These are phyloP conservation scores for Portevinia maculata DNA, from an alignment of 2,888 invertebrate species.

Conservation along the genomic window DNA sequence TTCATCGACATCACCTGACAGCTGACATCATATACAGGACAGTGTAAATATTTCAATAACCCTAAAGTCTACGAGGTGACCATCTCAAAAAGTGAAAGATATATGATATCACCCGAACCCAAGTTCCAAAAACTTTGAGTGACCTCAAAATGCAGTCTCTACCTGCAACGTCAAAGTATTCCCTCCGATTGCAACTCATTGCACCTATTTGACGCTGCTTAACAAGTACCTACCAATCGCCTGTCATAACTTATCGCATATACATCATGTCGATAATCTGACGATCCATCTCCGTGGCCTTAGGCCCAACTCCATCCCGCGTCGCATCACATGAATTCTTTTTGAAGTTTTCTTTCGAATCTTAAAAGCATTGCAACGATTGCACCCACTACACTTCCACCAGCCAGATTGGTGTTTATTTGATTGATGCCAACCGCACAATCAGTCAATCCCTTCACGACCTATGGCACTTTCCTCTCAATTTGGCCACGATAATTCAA, in stretches of 20 bases:
- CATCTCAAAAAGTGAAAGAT: too few species aligned
- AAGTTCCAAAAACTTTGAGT: too few species aligned
- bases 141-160: too few species aligned
- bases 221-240: too few species aligned
- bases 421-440: conserved; percentile 70
- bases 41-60: too few species aligned
- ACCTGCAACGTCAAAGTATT: too few species aligned
- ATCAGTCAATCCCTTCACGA: conserved; percentile 70
- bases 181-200: too few species aligned
- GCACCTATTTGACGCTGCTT: too few species aligned
- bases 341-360: background rate
- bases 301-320: conserved; percentile 20
- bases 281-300: conserved; percentile 47
- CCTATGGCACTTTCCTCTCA: conserved; percentile 68
- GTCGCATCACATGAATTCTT: conserved; percentile 14
- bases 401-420: conserved; percentile 43
- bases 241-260: background rate
- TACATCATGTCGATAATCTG: conserved; percentile 60
- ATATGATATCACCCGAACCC: too few species aligned
- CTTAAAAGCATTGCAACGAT: background rate
- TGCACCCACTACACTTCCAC: background rate
- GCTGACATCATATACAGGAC: too few species aligned
- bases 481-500: conserved; percentile 73
- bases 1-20: too few species aligned
- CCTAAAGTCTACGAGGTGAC: too few species aligned